Evolutionary conservation across 2,888 invertebrate genomes (phyloP), one percentile per base, ranked within the genome.

Genomic region (Parnassius glacialis): DNA sequence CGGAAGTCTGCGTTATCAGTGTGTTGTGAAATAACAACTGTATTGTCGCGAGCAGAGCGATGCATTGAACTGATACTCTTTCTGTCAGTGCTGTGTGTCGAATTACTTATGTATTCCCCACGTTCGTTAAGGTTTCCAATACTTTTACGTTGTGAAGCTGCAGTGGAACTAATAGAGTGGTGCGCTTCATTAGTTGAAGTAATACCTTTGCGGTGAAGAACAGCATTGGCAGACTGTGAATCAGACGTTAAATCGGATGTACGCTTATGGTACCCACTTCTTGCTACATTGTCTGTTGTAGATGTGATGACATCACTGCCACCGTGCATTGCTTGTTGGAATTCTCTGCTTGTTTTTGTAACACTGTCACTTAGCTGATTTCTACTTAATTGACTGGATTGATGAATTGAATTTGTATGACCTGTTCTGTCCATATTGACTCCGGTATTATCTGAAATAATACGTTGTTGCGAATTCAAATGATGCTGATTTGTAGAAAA

Each of bases 51-150:
- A 56, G 88, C 92, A 57, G 94, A 95, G 42, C 96, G 93, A 79
- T 97, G 96, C 78, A 96, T 93, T 2, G 96, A 94, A 71, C 96
- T 96, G 51, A 96, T 93, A 75, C 96, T 96, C 71, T 94, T 94
- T 64, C 96, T 92, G 67, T 96, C 96, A 10, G 92, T 93, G 69
- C 94, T 94, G 64, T 94, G 94, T 0, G 93, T 92, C 1, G 94
- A 93, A 68, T 94, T 94, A 66, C 92, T 94, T 63, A 94, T 93
- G 72, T 93, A 94, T 72, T 94, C 94, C 10, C 94, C 94, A 70
- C 94, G 94, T 66, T 96, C 96, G 61, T 95, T 94, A 1, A 97
- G 89, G 77, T 96, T 96, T 34, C 94, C 94, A 64, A 96, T 95
- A 64, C 96, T 96, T 80, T 96, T 96, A 57, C 95, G 93, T 82